Evolutionary conservation across 2,888 invertebrate genomes (phyloP).

Genomic region (Clanis bilineata): DNA sequence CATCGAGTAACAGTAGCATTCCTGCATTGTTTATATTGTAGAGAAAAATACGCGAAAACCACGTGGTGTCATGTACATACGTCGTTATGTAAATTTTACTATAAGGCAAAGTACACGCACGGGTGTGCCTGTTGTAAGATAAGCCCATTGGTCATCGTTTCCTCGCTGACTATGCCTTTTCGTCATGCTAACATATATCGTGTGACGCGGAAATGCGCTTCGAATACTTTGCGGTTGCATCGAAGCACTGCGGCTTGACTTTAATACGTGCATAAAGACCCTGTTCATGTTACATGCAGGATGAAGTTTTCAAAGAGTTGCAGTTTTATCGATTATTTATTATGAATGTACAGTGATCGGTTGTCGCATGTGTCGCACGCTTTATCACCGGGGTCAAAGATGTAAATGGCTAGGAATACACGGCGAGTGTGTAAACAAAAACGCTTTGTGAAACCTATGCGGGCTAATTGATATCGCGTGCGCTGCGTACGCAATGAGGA

Average conservation of each 20-base stretch:
- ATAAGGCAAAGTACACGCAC: slow-evolving; percentile 32
- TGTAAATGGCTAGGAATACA: slow-evolving; percentile 31
- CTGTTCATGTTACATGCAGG: slow-evolving; percentile 31
- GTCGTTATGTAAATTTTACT: slow-evolving; percentile 29
- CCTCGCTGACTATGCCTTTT: slow-evolving; percentile 34
- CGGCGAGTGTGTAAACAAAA: slow-evolving; percentile 49
- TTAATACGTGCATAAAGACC: slow-evolving; percentile 29
- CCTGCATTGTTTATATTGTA: slow-evolving; percentile 52
- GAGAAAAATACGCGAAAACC: slow-evolving; percentile 35
- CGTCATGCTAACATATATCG: slow-evolving; percentile 12
- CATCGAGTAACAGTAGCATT: slow-evolving; percentile 44
- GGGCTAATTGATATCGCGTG: slow-evolving; percentile 62
- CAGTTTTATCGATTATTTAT: slow-evolving; percentile 7
- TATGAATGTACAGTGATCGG: background rate
- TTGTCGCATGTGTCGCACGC: background rate
- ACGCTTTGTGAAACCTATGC: slow-evolving; percentile 55
- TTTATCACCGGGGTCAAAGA: slow-evolving; percentile 42
- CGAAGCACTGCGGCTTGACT: slow-evolving; percentile 36
- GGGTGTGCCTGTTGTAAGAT: slow-evolving; percentile 31
- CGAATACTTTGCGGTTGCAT: slow-evolving; percentile 44
- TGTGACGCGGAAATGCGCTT: slow-evolving; percentile 57
- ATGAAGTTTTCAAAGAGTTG: slow-evolving; percentile 17
- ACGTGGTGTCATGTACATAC: slow-evolving; percentile 36
- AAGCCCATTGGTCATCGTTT: slow-evolving; percentile 39
- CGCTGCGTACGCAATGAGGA: slow-evolving; percentile 47